Conservation (phyloP, 2,888 invertebrate genomes). For the Brachynemurus nebulosus region DNA sequence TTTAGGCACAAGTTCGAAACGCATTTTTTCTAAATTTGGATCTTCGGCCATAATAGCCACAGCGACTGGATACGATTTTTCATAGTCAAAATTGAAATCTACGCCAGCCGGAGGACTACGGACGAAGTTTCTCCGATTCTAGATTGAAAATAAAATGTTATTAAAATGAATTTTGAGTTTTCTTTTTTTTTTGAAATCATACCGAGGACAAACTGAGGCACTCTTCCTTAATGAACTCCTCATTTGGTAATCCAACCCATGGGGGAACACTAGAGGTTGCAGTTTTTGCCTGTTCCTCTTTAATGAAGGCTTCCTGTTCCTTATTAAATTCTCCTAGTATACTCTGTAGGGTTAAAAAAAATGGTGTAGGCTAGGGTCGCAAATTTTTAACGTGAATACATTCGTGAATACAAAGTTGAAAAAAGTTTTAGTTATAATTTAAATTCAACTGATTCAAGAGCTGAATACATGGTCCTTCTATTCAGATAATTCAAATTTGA, state of each 20-base stretch:
- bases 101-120: constrained; percentile 92
- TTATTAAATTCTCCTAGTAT: constrained; percentile 93
- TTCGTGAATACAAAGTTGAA: too few species aligned
- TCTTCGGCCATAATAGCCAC: constrained; percentile 91
- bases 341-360: constrained; percentile 47
- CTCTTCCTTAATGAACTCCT: constrained; percentile 86
- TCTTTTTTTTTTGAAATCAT: constrained; percentile 25
- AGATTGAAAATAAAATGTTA: constrained; percentile 20
- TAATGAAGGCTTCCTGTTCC: constrained; percentile 92
- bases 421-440: too few species aligned
- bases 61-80: constrained; percentile 83
- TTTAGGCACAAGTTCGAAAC: constrained; percentile 99
- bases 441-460: too few species aligned
- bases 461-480: too few species aligned
- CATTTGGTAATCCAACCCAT: constrained; percentile 93
- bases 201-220: constrained; percentile 86
- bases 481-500: too few species aligned
- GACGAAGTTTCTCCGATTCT: constrained; percentile 96
- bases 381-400: too few species aligned
- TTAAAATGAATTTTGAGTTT: not conserved
- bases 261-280: constrained; percentile 65
- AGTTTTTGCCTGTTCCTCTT: constrained; percentile 60
- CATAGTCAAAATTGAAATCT: constrained; percentile 91
- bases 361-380: too few species aligned
- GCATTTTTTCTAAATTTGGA: constrained; percentile 92